Base-by-base conservation (phyloP, 2,113 vertebrate genomes). In the Gobiocypris rarus region DNA sequence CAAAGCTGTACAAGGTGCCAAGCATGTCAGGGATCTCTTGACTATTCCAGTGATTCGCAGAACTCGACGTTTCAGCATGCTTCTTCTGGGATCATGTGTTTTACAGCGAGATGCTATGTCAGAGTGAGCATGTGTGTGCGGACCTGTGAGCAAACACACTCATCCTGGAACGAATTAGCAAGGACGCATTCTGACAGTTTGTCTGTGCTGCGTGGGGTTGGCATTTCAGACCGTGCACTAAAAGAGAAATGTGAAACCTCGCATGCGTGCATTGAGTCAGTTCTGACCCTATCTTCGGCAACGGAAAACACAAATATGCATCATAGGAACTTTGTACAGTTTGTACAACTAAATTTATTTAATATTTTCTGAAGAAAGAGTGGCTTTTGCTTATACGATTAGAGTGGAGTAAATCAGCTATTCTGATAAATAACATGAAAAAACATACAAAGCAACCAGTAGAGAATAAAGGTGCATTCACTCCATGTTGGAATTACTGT, bases 1-100 rank as follows among this genome's bases (percentile, higher is more conserved):
- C 83, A 88, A 90, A 91, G 73, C 87, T 87, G 71, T 87, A 93
- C 92, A 92, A 92, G 90, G 89, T 90, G 89, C 85, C 88, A 89
- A 88, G 84, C 88, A 89, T 86, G 89, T 85, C 82, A 78, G 84
- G 79, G 89, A 92, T 91, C 89, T 90, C 88, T 54, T 82, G 84
- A 83, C 86, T 89, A 92, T 91, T 78, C 80, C 65, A 88, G 79
- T 48, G 86, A 91, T 91, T 86, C 75, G 31, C 89, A 85, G 74
- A 78, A 63, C 84, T 67, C 77, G 77, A 71, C 58, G 77, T 87
- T 89, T 89, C 82, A 81, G 83, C 90, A 86, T 70, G 81, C 76
- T 71, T 65, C 76, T 24, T 28, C 76, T 73, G 7, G 10, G 87
- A 87, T 84, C 81, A 73, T 74, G 75, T 86, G 89, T 76, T 90